Percentiles rank a stretch among this genome's conserved stretches.
Evolutionary conservation across 2,888 invertebrate genomes (phyloP).

Genomic region (Candidula unifasciata): DNA sequence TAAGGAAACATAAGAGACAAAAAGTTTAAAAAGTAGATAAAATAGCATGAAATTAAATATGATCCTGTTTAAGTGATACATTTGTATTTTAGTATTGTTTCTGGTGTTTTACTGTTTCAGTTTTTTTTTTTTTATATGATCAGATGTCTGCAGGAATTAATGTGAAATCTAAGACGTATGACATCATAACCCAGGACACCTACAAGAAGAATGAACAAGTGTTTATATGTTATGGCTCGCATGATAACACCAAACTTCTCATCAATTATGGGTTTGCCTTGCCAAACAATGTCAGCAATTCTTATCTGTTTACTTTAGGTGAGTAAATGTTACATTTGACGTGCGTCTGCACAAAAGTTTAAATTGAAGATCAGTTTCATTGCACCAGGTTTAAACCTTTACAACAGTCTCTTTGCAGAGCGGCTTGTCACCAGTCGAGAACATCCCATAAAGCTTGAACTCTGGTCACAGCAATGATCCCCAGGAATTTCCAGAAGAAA

Average conservation of each 20-base stretch:
- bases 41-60: too few relatives aligned
- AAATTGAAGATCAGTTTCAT: not conserved
- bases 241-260: slow-evolving; percentile 88
- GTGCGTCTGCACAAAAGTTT: not conserved
- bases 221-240: slow-evolving; percentile 92
- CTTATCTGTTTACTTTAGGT: slow-evolving; percentile 80
- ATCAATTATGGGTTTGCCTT: slow-evolving; percentile 91
- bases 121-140: not conserved
- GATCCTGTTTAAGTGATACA: too few relatives aligned
- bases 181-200: slow-evolving; percentile 80
- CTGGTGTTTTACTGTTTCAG: slow-evolving; percentile 25
- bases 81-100: too few relatives aligned
- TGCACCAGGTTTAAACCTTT: not conserved
- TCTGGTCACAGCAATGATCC: too few relatives aligned
- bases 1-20: too few relatives aligned
- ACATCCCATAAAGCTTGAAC: too few relatives aligned
- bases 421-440: too few relatives aligned
- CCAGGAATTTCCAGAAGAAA: too few relatives aligned
- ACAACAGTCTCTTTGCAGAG: not conserved
- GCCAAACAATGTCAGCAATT: slow-evolving; percentile 84
- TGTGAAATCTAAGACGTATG: slow-evolving; percentile 79
- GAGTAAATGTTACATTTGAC: slow-evolving; percentile 48
- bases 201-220: slow-evolving; percentile 85
- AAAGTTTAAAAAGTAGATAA: too few relatives aligned
- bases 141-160: slow-evolving; percentile 75